Evolutionary conservation across 2,113 vertebrate genomes (phyloP).

Genomic region (Oriolus oriolus): DNA sequence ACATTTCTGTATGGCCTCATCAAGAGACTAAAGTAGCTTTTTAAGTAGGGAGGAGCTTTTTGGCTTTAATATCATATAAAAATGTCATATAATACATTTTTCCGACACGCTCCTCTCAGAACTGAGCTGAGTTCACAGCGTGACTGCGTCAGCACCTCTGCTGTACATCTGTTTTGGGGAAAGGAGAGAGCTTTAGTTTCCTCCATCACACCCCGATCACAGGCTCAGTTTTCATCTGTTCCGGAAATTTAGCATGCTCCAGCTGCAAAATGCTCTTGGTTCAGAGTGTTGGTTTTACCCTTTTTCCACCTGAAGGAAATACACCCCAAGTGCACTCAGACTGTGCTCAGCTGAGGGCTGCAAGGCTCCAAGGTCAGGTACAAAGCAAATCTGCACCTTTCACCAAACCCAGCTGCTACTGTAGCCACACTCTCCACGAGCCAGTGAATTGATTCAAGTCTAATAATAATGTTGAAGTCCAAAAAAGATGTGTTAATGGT

Average conservation of each 20-base stretch:
- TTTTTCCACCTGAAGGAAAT: not conserved
- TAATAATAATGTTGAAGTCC: not conserved
- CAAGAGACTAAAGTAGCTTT: not conserved
- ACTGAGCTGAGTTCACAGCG: not conserved
- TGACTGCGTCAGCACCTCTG: not conserved
- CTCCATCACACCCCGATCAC: not conserved
- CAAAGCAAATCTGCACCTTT: not conserved
- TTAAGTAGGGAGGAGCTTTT: not conserved
- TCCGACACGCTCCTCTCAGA: not conserved
- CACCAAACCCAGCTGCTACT: not conserved
- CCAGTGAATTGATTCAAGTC: not conserved
- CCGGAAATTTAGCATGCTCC: not conserved
- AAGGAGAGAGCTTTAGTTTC: not conserved
- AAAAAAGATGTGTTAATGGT: not conserved
- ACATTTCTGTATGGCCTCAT: not conserved
- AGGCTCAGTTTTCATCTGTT: not conserved
- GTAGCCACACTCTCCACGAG: not conserved
- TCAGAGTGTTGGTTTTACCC: not conserved
- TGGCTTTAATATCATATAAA: not conserved
- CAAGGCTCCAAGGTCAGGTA: not conserved
- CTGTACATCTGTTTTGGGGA: rapidly evolving
- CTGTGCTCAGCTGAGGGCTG: not conserved
- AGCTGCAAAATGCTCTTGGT: not conserved
- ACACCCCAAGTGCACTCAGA: not conserved
- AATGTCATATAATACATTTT: not conserved